A percentile compares a stretch with the other conserved stretches of the same genome.
phyloP scores from a whole-genome alignment of 2,888 invertebrate genomes.

The Busseola fusca region DNA sequence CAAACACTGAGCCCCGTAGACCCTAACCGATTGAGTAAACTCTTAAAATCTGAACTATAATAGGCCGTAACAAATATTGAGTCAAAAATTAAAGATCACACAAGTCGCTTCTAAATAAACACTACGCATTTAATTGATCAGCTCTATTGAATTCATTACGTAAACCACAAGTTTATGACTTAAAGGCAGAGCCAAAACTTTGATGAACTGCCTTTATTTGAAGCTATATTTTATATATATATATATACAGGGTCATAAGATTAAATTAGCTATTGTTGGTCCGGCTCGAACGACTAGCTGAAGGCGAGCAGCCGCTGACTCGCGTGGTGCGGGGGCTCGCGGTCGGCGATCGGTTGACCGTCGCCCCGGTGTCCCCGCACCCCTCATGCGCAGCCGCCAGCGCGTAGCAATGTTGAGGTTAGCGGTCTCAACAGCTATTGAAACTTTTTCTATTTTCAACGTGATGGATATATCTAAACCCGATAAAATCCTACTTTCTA shows the following conservation, averaged over 20 bases:
- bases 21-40: background rate
- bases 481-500: no score
- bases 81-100: conserved; percentile 19
- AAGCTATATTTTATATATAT: conserved; percentile 1
- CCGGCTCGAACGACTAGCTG: no score
- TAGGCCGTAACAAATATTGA: background rate
- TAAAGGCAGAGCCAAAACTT: background rate
- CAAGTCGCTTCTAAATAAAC: conserved; percentile 25
- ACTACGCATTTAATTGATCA: conserved; percentile 30
- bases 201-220: conserved; percentile 11
- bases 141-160: conserved; percentile 19
- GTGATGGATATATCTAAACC: no score
- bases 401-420: no score
- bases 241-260: background rate
- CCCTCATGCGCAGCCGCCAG: no score
- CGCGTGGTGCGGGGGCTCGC: no score
- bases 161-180: conserved; percentile 29
- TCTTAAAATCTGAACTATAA: background rate
- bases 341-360: no score
- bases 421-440: no score
- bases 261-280: no score
- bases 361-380: no score
- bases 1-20: background rate
- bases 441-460: no score
- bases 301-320: no score